These are phyloP conservation scores for Megalops atlanticus DNA, from an alignment of 2,113 vertebrate genomes.

Conservation along the genomic window DNA sequence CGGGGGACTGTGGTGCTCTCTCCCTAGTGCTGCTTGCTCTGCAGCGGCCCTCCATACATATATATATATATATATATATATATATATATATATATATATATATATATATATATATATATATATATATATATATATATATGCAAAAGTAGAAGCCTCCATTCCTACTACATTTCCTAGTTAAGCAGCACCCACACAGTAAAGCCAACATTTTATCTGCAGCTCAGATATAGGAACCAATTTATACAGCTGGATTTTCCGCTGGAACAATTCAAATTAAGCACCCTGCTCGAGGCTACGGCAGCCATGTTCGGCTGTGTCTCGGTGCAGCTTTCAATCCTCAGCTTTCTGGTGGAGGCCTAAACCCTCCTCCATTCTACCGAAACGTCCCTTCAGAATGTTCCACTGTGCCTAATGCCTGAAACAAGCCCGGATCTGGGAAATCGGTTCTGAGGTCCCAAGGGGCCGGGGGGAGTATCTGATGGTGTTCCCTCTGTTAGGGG, in stretches of 20 bases:
- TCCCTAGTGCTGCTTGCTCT: background rate
- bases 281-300: conserved; percentile 7
- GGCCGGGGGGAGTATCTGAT: background rate
- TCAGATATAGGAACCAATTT: conserved; percentile 10
- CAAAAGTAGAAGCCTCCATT: background rate
- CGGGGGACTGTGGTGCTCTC: no score
- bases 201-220: conserved; percentile 1
- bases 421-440: background rate
- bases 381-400: background rate
- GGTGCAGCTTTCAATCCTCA: background rate
- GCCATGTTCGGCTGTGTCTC: background rate
- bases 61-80: no score
- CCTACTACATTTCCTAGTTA: background rate
- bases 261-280: background rate
- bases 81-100: background rate
- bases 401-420: background rate
- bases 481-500: background rate
- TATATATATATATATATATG: no score
- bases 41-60: background rate
- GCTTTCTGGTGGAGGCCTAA: background rate
- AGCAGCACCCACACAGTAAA: conserved; percentile 1
- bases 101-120: conserved; percentile 2
- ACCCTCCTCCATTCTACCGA: background rate
- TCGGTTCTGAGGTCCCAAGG: background rate
- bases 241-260: conserved; percentile 1